These are phyloP conservation scores for Halcyon senegalensis DNA, from an alignment of 2,113 vertebrate species.

Conservation along the genomic window DNA sequence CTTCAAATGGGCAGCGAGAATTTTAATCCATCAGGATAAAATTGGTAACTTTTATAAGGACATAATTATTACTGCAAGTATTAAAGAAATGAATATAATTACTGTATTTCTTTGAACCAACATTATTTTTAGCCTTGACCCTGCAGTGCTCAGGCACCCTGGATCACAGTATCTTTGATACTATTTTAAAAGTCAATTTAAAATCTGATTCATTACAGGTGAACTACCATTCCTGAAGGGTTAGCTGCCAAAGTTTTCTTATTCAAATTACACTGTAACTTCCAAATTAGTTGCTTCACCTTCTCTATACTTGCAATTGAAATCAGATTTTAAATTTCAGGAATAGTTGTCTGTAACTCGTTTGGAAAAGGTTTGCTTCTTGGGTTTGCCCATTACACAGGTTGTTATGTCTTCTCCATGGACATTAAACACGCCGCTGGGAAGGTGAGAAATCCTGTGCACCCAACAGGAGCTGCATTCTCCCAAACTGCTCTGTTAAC, in stretches of 20 bases:
- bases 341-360: not conserved
- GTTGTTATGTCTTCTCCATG: fast-evolving
- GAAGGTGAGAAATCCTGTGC: not conserved
- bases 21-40: not conserved
- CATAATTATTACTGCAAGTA: not conserved
- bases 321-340: not conserved
- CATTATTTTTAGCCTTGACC: slow-evolving; percentile 11
- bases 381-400: not conserved
- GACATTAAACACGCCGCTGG: fast-evolving
- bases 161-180: not conserved
- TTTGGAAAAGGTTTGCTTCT: not conserved
- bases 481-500: not conserved
- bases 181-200: not conserved
- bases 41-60: not conserved
- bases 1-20: not conserved
- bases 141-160: not conserved
- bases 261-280: not conserved
- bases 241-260: not conserved
- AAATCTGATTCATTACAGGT: not conserved
- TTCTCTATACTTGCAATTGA: not conserved
- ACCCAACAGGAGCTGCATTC: not conserved
- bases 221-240: not conserved
- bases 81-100: not conserved
- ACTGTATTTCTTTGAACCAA: not conserved
- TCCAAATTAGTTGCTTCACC: not conserved